Conservation (phyloP, 2,113 vertebrate genomes). For the Mustela nigripes region DNA sequence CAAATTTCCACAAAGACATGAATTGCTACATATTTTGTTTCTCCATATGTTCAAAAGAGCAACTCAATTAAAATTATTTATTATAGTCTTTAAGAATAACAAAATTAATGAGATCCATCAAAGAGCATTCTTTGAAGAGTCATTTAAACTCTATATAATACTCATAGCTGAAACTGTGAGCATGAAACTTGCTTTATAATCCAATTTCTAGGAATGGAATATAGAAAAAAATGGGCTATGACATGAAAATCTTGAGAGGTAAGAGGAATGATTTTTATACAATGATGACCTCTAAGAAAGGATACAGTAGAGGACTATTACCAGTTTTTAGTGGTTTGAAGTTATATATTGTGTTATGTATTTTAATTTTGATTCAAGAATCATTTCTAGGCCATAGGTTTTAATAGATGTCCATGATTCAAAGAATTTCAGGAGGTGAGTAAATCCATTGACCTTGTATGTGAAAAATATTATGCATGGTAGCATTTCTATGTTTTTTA, state of each 20-base stretch:
- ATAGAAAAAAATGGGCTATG: background rate
- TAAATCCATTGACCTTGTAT: background rate
- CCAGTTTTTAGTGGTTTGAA: background rate
- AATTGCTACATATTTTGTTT: background rate
- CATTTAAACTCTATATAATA: background rate
- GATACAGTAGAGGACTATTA: background rate
- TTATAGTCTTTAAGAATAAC: background rate
- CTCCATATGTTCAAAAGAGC: background rate
- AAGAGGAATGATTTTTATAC: background rate
- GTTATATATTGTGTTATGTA: background rate
- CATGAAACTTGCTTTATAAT: background rate
- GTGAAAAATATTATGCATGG: background rate
- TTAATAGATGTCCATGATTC: background rate
- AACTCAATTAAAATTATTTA: background rate
- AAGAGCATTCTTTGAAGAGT: background rate
- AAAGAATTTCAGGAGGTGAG: background rate
- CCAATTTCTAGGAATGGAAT: background rate
- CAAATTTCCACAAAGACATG: background rate
- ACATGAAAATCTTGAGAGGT: background rate
- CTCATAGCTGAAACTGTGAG: background rate
- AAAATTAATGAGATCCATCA: background rate
- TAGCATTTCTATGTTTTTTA: background rate
- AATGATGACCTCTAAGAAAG: slow-evolving; percentile 1
- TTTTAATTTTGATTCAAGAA: slow-evolving; percentile 19
- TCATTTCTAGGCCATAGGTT: background rate